Conservation (phyloP, 2,888 invertebrate species). For the Eristalis pertinax region DNA sequence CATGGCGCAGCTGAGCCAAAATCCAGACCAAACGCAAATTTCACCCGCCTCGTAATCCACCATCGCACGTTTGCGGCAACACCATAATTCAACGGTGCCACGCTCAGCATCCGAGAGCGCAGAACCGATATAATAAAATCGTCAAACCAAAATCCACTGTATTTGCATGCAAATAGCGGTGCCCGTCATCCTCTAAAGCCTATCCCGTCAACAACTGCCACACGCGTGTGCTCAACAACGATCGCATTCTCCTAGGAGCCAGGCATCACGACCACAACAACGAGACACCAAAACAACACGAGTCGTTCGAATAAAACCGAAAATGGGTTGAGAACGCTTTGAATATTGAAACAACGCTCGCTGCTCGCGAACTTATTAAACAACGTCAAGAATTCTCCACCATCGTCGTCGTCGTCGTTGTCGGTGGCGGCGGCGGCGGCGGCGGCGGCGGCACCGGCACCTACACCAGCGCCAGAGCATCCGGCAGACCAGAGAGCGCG, state of each 20-base stretch:
- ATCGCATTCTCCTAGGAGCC: not conserved
- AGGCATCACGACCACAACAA: not conserved
- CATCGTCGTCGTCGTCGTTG: no score
- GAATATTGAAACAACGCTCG: not conserved
- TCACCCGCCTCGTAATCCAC: not conserved
- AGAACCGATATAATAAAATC: not conserved
- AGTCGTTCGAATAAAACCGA: not conserved
- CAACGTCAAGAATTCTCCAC: not conserved
- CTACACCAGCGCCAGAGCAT: not conserved
- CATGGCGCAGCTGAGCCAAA: not conserved
- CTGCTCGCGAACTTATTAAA: not conserved
- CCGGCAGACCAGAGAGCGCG: not conserved
- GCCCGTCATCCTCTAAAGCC: not conserved
- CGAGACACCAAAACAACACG: not conserved
- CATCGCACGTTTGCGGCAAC: not conserved
- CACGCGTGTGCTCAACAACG: not conserved
- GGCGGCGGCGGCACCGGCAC: not conserved
- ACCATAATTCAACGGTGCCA: not conserved
- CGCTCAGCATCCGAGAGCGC: not conserved
- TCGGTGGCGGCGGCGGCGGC: no score
- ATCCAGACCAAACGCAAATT: not conserved
- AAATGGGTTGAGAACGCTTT: not conserved
- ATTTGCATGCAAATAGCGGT: not conserved
- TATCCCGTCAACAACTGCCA: not conserved
- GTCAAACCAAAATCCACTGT: not conserved